Evolutionary conservation across 1,140 invertebrate species (phyloP).

Genomic region (Conus betulinus): DNA sequence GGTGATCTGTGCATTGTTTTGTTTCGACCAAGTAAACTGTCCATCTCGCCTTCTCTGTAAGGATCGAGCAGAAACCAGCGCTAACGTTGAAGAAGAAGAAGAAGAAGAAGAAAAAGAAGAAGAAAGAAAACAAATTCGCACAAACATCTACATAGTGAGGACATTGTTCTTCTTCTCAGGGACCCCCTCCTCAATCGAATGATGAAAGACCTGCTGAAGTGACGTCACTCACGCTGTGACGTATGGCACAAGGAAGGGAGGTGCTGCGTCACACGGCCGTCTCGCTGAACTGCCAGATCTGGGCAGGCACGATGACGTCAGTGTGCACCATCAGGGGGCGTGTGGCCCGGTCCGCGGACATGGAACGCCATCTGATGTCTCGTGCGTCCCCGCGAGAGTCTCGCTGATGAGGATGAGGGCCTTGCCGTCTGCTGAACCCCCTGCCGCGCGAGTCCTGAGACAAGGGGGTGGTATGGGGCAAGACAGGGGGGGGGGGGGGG

Average conservation of each 20-base stretch:
- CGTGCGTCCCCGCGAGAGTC: background rate
- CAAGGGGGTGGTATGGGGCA: background rate
- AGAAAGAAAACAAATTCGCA: too few relatives aligned
- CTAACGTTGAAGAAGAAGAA: too few relatives aligned
- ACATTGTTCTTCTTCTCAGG: too few relatives aligned
- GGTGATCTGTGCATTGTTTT: too few relatives aligned
- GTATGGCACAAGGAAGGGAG: background rate
- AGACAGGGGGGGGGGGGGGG: too few relatives aligned
- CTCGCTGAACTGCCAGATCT: conserved; percentile 53
- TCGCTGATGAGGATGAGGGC: too few relatives aligned
- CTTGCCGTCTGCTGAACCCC: conserved; percentile 24
- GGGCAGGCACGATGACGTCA: conserved; percentile 43
- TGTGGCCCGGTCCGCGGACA: conserved; percentile 42
- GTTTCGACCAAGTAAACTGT: too few relatives aligned
- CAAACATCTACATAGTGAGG: too few relatives aligned
- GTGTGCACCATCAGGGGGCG: conserved; percentile 30
- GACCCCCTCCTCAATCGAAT: too few relatives aligned
- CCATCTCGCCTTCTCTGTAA: too few relatives aligned
- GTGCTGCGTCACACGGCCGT: conserved; percentile 43
- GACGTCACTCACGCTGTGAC: background rate
- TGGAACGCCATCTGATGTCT: conserved; percentile 42
- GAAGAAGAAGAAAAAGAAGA: too few relatives aligned
- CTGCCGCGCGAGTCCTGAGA: background rate
- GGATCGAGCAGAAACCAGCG: too few relatives aligned
- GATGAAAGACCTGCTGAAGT: background rate